A percentile compares a stretch with the other conserved stretches of the same genome.
Conservation (phyloP, 2,888 invertebrate genomes). For the Sussaba pulchella region DNA sequence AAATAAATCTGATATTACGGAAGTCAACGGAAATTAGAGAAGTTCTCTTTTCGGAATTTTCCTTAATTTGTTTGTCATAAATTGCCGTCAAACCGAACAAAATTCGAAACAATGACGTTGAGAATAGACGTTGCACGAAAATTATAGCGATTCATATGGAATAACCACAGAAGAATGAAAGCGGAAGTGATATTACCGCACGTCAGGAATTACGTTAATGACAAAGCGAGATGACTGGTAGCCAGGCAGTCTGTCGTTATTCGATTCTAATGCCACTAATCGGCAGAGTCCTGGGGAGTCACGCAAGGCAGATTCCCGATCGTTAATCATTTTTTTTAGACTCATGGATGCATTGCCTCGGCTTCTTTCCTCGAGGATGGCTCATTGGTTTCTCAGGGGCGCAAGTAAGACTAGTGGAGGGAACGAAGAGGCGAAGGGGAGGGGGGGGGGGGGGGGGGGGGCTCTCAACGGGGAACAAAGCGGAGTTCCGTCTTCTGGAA, state of each 20-base stretch:
- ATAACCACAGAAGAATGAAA: too few species aligned
- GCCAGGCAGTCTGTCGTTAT: conserved; percentile 53
- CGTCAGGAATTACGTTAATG: conserved; percentile 63
- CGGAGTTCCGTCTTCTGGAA: conserved; percentile 18
- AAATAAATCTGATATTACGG: too few species aligned
- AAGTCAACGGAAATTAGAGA: too few species aligned
- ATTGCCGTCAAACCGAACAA: too few species aligned
- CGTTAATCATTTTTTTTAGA: conserved; percentile 66
- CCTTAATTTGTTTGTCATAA: too few species aligned
- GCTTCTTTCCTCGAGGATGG: conserved; percentile 38
- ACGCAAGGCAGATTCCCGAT: conserved; percentile 64
- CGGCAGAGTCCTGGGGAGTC: conserved; percentile 56
- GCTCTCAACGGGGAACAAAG: conserved; percentile 37
- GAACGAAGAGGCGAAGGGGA: conserved; percentile 15
- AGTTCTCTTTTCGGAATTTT: too few species aligned
- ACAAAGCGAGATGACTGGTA: conserved; percentile 21
- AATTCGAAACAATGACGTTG: not conserved
- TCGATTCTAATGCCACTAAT: conserved; percentile 64
- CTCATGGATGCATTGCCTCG: conserved; percentile 37
- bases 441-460: not conserved
- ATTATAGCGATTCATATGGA: too few species aligned
- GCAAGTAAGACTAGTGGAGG: conserved; percentile 16
- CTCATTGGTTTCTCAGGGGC: conserved; percentile 17
- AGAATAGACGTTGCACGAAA: not conserved
- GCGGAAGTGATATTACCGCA: conserved; percentile 30